These are phyloP conservation scores for Phymorhynchus buccinoides DNA, from an alignment of 1,140 invertebrate species.

Conservation along the genomic window DNA sequence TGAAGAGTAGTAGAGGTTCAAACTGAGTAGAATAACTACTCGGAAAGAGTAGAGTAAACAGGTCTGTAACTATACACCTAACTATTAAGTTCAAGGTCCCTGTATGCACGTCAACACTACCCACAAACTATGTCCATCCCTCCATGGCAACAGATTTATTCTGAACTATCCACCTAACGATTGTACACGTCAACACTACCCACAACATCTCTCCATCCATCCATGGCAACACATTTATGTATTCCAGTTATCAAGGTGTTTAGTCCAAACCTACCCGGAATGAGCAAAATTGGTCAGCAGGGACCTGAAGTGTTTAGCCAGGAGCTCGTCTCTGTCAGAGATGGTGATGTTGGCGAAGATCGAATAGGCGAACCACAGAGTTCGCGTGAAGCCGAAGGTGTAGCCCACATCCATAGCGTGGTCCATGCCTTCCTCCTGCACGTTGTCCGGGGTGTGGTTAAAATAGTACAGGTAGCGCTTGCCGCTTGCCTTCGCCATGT, in stretches of 20 bases:
- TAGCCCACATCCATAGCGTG: neutral
- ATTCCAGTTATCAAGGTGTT: too few species aligned
- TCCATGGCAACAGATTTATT: too few species aligned
- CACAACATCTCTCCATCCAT: too few species aligned
- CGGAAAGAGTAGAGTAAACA: too few species aligned
- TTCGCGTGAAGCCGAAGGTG: neutral
- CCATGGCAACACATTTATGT: too few species aligned
- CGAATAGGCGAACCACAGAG: neutral
- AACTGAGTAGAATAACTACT: too few species aligned
- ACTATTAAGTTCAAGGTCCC: too few species aligned
- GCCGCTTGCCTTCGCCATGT: neutral
- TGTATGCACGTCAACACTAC: too few species aligned
- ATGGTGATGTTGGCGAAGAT: neutral
- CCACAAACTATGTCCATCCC: too few species aligned
- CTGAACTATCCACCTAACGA: too few species aligned
- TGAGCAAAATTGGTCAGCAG: constrained; percentile 18
- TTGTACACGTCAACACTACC: neutral
- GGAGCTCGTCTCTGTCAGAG: neutral
- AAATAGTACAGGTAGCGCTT: neutral
- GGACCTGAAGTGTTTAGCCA: neutral
- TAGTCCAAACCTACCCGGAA: neutral
- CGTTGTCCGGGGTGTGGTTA: constrained; percentile 1
- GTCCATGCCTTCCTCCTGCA: neutral
- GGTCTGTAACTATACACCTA: too few species aligned
- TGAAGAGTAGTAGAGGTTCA: too few species aligned